phyloP scores from a whole-genome alignment of 2,113 vertebrate genomes.

The Sterrhoptilus dennistouni region DNA sequence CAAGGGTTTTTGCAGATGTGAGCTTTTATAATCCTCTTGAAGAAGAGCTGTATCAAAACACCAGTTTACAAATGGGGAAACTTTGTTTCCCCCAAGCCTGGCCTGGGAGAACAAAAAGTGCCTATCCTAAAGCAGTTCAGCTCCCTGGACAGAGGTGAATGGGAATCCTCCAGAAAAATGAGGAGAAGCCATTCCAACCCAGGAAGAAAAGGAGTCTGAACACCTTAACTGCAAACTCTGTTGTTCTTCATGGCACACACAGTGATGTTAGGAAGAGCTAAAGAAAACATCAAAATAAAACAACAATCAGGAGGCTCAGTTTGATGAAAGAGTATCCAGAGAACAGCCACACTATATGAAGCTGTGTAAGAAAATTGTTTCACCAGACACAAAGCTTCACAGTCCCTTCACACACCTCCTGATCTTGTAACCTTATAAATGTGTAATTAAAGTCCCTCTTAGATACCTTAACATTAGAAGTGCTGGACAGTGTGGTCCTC shows the following conservation, averaged over 20 bases:
- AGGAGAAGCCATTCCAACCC: not conserved
- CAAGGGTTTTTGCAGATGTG: not conserved
- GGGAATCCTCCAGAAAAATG: not conserved
- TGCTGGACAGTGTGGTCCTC: not conserved
- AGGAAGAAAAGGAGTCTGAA: not conserved
- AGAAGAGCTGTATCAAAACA: not conserved
- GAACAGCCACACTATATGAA: not conserved
- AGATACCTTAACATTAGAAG: not conserved
- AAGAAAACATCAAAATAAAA: not conserved
- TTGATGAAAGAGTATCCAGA: not conserved
- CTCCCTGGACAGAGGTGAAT: not conserved
- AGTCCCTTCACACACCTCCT: not conserved
- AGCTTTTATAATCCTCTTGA: not conserved
- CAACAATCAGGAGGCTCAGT: not conserved
- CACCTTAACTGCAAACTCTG: not conserved
- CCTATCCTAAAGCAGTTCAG: not conserved
- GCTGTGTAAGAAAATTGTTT: not conserved
- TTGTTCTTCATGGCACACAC: not conserved
- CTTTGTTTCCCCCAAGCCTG: not conserved
- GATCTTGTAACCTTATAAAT: not conserved
- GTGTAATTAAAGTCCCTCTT: not conserved
- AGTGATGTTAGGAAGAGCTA: not conserved
- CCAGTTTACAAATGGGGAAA: not conserved
- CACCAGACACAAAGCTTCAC: not conserved
- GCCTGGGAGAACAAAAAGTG: not conserved